Evolutionary conservation across 1,140 invertebrate genomes (phyloP).

Genomic region (Zaprionus taronus): DNA sequence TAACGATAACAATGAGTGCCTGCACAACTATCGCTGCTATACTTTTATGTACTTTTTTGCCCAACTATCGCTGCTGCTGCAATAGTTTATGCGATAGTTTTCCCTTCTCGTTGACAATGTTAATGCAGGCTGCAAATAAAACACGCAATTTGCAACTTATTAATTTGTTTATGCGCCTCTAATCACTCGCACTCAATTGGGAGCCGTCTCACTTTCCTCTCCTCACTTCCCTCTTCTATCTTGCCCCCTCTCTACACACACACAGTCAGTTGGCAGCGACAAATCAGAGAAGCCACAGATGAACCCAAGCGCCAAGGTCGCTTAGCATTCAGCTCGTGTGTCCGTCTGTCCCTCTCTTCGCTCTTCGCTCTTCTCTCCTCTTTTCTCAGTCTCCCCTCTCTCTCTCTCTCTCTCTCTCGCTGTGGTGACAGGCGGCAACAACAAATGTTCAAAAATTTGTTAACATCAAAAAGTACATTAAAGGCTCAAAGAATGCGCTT

Average conservation of each 20-base stretch:
- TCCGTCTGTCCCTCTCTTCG: slow-evolving; percentile 2
- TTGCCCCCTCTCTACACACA: too few relatives aligned
- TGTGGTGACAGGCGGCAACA: slow-evolving; percentile 61
- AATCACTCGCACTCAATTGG: slow-evolving; percentile 68
- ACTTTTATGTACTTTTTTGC: too few relatives aligned
- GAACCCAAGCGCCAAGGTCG: slow-evolving; percentile 25
- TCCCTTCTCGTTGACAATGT: too few relatives aligned
- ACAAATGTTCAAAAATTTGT: slow-evolving; percentile 82
- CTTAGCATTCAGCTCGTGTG: slow-evolving; percentile 66
- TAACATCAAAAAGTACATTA: slow-evolving; percentile 83
- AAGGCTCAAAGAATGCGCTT: slow-evolving; percentile 82
- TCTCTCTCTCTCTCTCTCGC: background rate
- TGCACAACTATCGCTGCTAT: background rate
- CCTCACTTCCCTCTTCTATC: background rate
- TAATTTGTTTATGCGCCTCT: slow-evolving; percentile 75
- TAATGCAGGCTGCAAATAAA: background rate
- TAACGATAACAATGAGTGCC: background rate
- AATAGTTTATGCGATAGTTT: background rate
- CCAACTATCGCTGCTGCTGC: background rate
- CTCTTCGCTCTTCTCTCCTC: background rate
- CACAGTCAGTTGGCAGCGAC: background rate
- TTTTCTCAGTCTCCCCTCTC: background rate
- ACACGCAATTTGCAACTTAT: slow-evolving; percentile 34
- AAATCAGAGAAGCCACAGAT: slow-evolving; percentile 51
- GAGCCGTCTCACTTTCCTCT: background rate